These are phyloP conservation scores for Lates calcarifer DNA, from an alignment of 2,113 vertebrate species.

Conservation along the genomic window DNA sequence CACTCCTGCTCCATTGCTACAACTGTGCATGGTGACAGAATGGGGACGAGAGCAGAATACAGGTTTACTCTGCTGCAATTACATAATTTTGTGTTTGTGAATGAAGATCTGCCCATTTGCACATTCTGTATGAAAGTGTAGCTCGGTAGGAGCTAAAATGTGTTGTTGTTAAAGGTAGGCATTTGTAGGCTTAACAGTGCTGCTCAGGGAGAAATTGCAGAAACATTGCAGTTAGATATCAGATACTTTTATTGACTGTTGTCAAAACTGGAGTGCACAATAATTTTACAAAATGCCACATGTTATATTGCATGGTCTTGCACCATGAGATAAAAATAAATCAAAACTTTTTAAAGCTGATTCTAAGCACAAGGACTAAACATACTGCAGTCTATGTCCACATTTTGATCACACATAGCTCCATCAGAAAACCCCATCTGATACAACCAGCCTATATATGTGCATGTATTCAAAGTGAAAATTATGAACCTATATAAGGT, in stretches of 20 bases:
- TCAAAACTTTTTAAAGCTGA: too few species aligned
- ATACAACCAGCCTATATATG: not conserved
- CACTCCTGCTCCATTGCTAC: not conserved
- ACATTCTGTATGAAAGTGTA: conserved; percentile 40
- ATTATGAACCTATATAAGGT: not conserved
- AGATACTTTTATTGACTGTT: not conserved
- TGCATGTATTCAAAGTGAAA: not conserved
- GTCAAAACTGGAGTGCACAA: not conserved
- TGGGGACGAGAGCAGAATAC: conserved; percentile 60
- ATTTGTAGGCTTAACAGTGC: not conserved
- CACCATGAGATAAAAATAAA: too few species aligned
- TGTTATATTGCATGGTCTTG: not conserved
- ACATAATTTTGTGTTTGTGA: conserved; percentile 69
- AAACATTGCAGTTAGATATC: not conserved
- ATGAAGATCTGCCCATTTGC: conserved; percentile 43
- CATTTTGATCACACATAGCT: not conserved
- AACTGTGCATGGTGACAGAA: conserved; percentile 73
- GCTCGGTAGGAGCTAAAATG: conserved; percentile 37
- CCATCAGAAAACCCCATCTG: not conserved
- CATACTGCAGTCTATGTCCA: not conserved
- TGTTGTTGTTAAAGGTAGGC: conserved; percentile 19
- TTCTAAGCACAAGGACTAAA: not conserved
- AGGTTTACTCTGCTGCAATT: conserved; percentile 69
- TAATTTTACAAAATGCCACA: not conserved
- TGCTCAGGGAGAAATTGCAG: not conserved